Base-by-base conservation (phyloP, 2,888 invertebrate genomes). In the Bruchidius siliquastri region DNA sequence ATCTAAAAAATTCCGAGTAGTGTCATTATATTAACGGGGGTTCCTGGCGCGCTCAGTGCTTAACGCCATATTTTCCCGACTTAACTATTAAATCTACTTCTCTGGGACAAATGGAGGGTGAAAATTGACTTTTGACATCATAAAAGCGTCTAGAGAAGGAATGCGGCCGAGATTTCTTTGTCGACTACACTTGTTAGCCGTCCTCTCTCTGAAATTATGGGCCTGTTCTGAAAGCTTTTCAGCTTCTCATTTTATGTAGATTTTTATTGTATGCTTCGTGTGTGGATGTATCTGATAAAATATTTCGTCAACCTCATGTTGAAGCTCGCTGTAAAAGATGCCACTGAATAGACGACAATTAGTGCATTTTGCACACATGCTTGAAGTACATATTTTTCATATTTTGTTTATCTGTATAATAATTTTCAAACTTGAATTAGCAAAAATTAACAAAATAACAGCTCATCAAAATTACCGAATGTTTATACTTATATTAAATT, bases 111-210 rank as follows among this genome's bases (percentile, higher is more conserved):
- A 85, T 86, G 85, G 85, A 85, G 84, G 82, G 84, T 85, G 84
- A 84, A 86, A 86, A 86, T 85, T 85, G 85, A 85, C 84, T 85
- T 85, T 84, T 81, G 81, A 84, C 82, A 82, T 81, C 82, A 81
- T 84, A 84, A 85, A 85, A 84, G 85, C 84, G 81, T 80, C 82
- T 82, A 80, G 82, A 78, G 80, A 79, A 75, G 81, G 79, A 78
- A 79, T 77, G 77, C 76, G 81, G 20, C 49, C 49, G 49, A 49
- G 49, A 49, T 49, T 49, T 49, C 49, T 49, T 49, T 49, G 49
- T 49, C 49, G 49, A 13, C 49, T 49, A 18, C 13, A 49, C 49
- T 49, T 49, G 49, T 49, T 49, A 49, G 13, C 49, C 49, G 49
- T 13, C 49, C 49, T 49, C 49, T 49, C 49, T 8, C 18, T 49